These are phyloP conservation scores for Cheirogaleus major DNA, from an alignment of 2,797 vertebrate species.

Conservation along the genomic window DNA sequence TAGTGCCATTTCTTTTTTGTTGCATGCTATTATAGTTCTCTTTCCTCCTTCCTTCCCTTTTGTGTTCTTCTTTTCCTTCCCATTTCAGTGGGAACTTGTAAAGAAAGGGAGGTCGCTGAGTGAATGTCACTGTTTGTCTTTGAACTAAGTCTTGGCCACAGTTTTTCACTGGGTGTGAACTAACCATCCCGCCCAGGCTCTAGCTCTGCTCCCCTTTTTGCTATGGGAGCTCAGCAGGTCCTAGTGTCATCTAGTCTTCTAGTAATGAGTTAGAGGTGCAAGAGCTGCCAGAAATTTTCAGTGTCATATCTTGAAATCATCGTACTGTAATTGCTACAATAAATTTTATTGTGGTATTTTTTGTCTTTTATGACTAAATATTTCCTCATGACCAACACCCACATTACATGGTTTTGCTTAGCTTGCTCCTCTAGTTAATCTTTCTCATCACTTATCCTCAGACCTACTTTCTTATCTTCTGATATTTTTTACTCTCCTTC, in stretches of 20 bases:
- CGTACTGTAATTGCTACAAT: background rate
- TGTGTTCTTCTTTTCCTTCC: background rate
- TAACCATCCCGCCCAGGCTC: too few relatives aligned
- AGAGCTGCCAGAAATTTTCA: background rate
- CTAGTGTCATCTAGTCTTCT: background rate
- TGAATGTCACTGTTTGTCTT: background rate
- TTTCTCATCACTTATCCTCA: background rate
- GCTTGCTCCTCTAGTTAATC: background rate
- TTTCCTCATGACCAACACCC: background rate
- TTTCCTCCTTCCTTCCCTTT: background rate
- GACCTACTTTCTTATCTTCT: background rate
- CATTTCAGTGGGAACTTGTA: background rate
- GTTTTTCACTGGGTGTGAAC: background rate
- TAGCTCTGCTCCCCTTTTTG: background rate
- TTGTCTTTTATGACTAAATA: background rate
- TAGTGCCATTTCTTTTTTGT: background rate
- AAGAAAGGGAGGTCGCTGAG: background rate
- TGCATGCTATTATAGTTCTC: fast-evolving
- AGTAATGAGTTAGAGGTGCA: background rate
- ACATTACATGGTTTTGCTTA: background rate
- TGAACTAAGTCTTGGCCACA: background rate
- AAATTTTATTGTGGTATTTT: background rate
- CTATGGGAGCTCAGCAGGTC: background rate
- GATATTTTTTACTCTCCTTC: background rate
- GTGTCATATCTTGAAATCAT: background rate